Conservation (phyloP, 2,113 vertebrate species). For the Otocyon megalotis region DNA sequence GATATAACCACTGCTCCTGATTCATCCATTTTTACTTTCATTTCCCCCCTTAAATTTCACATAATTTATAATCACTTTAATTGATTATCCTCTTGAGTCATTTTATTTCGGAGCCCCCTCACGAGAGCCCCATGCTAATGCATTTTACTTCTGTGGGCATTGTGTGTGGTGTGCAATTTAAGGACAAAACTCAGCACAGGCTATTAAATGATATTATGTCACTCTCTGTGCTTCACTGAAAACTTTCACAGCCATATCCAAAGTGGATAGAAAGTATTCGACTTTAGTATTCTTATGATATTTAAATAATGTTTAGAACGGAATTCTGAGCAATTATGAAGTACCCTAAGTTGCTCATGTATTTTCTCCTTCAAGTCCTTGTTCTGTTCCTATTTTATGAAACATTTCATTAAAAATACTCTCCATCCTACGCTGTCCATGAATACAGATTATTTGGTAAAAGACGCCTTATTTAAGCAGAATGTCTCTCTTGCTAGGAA, state of each 20-base stretch:
- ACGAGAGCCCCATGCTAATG: background rate
- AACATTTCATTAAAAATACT: constrained; percentile 36
- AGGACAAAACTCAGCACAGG: background rate
- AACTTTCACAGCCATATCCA: background rate
- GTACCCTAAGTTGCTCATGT: background rate
- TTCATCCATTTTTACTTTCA: constrained; percentile 29
- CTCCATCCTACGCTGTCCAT: background rate
- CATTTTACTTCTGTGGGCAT: background rate
- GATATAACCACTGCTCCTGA: background rate
- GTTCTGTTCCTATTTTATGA: constrained; percentile 12
- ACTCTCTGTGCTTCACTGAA: constrained; percentile 14
- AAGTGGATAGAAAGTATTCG: constrained; percentile 17
- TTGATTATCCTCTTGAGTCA: constrained; percentile 43
- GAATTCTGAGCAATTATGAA: constrained; percentile 6
- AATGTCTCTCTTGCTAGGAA: background rate
- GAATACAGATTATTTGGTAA: background rate
- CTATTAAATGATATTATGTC: background rate
- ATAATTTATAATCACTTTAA: constrained; percentile 49
- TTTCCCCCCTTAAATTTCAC: background rate
- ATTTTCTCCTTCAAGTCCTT: constrained; percentile 36
- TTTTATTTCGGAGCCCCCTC: constrained; percentile 3
- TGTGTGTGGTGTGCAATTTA: background rate
- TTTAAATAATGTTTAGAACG: background rate
- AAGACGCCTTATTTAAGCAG: background rate
- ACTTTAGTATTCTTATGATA: background rate